These are phyloP conservation scores for Carassius gibelio DNA, from an alignment of 2,113 vertebrate genomes.

Conservation along the genomic window DNA sequence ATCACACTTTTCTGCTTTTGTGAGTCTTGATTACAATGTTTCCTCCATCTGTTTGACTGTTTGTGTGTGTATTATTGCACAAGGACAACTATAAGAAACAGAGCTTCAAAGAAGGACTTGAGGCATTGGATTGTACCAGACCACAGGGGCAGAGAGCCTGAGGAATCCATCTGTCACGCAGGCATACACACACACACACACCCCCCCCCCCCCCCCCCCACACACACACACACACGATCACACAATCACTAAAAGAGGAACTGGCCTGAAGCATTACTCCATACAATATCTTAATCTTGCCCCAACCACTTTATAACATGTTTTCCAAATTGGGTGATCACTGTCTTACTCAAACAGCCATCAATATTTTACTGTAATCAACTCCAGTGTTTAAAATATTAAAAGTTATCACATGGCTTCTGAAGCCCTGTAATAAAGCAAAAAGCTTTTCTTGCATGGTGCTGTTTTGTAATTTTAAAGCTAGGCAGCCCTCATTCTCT, in stretches of 20 bases:
- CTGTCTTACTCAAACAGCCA: not conserved
- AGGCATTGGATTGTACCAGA: conserved; percentile 33
- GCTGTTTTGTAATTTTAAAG: not conserved
- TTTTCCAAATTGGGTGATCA: conserved; percentile 18
- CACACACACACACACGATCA: conserved; percentile 37
- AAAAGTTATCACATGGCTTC: not conserved
- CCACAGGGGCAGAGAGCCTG: conserved; percentile 20
- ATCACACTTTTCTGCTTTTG: not conserved
- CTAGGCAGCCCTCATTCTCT: not conserved
- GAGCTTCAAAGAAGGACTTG: conserved; percentile 32
- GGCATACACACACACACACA: conserved; percentile 45
- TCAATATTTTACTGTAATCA: not conserved
- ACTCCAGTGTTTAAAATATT: not conserved
- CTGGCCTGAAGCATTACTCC: conserved; percentile 12
- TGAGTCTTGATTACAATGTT: not conserved
- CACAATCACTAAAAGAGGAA: not conserved
- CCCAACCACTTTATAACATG: not conserved
- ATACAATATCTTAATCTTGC: conserved; percentile 14
- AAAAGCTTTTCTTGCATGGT: not conserved
- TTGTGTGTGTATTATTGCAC: conserved; percentile 22
- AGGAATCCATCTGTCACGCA: conserved; percentile 45
- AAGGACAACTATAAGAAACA: conserved; percentile 13
- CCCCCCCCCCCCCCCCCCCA: no score
- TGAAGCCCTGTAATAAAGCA: not conserved
- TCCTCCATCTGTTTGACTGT: not conserved